Conservation (phyloP, 1,140 invertebrate genomes). For the Drosophila parvula region DNA sequence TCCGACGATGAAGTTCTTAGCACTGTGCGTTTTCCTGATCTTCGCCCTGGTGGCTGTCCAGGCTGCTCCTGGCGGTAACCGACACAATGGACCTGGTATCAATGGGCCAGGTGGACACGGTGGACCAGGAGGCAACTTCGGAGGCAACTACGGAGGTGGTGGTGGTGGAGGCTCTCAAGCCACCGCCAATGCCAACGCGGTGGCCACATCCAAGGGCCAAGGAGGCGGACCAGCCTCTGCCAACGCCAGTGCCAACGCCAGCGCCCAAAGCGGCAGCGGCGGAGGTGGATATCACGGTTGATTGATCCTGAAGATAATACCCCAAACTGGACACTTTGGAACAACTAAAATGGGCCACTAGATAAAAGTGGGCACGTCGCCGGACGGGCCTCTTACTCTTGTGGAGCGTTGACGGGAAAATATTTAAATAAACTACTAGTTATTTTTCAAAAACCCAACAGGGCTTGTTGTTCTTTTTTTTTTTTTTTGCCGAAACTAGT, state of each 20-base stretch:
- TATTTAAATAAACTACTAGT: conserved; percentile 27
- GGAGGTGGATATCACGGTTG: background rate
- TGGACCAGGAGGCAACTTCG: background rate
- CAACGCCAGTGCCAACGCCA: background rate
- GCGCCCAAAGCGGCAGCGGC: background rate
- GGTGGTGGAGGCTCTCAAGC: background rate
- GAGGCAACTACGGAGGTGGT: background rate
- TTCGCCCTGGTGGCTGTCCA: conserved; percentile 29
- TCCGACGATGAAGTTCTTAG: conserved; percentile 46
- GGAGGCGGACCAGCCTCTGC: conserved; percentile 14
- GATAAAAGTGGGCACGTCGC: conserved; percentile 14
- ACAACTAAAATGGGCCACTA: background rate
- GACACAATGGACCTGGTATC: background rate
- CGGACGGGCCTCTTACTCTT: conserved; percentile 12
- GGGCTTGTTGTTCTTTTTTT: background rate
- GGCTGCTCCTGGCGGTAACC: conserved; percentile 15
- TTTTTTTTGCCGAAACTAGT: background rate
- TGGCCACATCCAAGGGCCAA: background rate
- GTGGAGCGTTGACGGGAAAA: background rate
- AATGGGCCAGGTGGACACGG: background rate
- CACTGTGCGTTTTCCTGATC: conserved; percentile 35
- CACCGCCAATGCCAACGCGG: background rate
- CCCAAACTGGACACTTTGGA: background rate
- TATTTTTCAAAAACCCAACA: background rate
- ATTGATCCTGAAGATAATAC: background rate